A percentile compares a stretch with the other conserved stretches of the same genome.
Conservation (phyloP, 2,113 vertebrate species). For the Labrus mixtus region DNA sequence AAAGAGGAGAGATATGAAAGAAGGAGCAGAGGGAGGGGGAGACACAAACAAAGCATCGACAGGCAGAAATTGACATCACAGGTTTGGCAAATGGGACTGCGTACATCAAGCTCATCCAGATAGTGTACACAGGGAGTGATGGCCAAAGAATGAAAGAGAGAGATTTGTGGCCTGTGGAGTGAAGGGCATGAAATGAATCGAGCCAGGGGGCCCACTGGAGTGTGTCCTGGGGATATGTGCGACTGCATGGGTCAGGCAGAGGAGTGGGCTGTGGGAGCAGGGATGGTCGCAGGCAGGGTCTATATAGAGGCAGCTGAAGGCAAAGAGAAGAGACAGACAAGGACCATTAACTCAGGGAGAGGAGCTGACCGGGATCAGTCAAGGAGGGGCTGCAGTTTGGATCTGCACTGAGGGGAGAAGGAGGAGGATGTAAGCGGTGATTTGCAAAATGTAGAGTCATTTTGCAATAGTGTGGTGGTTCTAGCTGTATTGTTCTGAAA, state of each 20-base stretch:
- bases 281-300: slow-evolving; percentile 42
- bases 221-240: slow-evolving; percentile 64
- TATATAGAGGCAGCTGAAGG: slow-evolving; percentile 52
- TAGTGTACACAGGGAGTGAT: slow-evolving; percentile 56
- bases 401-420: slow-evolving; percentile 30
- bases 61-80: slow-evolving; percentile 64
- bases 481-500: too few relatives aligned
- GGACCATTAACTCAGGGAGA: slow-evolving; percentile 76
- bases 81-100: slow-evolving; percentile 54
- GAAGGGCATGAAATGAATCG: slow-evolving; percentile 79
- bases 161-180: slow-evolving; percentile 68
- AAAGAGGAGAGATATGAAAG: slow-evolving; percentile 30
- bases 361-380: slow-evolving; percentile 58
- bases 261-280: slow-evolving; percentile 49
- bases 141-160: slow-evolving; percentile 62
- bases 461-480: too few relatives aligned
- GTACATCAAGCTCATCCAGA: slow-evolving; percentile 59
- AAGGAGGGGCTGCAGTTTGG: slow-evolving; percentile 38
- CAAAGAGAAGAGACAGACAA: slow-evolving; percentile 66
- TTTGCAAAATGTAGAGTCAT: too few relatives aligned
- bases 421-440: neutral
- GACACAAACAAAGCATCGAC: slow-evolving; percentile 52
- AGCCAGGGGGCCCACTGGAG: slow-evolving; percentile 57
- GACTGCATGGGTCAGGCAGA: slow-evolving; percentile 47
- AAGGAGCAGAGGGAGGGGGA: slow-evolving; percentile 46